phyloP scores from a whole-genome alignment of 2,888 invertebrate genomes.

The Prenolepis imparis region DNA sequence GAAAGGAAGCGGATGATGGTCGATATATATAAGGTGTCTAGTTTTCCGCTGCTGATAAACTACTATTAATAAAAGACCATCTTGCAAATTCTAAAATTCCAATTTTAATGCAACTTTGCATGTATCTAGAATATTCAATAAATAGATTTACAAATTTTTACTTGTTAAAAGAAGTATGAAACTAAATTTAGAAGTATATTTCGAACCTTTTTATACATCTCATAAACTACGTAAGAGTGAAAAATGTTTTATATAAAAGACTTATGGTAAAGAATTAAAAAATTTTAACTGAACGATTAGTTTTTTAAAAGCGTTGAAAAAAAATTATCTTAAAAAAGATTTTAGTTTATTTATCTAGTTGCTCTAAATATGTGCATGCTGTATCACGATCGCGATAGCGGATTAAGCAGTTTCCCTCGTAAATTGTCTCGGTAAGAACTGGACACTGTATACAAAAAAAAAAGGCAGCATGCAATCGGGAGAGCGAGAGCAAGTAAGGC shows the following conservation, averaged over 20 bases:
- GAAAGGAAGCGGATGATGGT: background rate
- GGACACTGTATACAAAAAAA: slow-evolving; percentile 33
- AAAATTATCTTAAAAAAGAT: background rate
- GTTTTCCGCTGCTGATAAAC: background rate
- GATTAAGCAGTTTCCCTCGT: background rate
- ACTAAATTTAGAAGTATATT: background rate
- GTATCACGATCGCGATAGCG: background rate
- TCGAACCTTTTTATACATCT: background rate
- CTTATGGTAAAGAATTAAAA: background rate
- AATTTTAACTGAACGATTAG: background rate
- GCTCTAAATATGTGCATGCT: background rate
- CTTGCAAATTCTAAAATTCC: background rate
- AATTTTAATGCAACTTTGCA: background rate
- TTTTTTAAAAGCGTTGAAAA: background rate
- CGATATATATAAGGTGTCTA: background rate
- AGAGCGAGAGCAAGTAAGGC: slow-evolving; percentile 54
- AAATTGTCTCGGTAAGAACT: background rate
- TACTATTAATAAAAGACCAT: background rate
- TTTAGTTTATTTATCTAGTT: too few relatives aligned
- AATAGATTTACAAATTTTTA: background rate
- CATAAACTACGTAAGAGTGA: background rate
- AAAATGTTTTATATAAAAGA: background rate
- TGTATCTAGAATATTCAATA: background rate
- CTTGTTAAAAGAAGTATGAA: background rate
- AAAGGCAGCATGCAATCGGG: slow-evolving; percentile 45